phyloP scores from a whole-genome alignment of 2,888 invertebrate genomes.

The Drosophila glabriapex region DNA sequence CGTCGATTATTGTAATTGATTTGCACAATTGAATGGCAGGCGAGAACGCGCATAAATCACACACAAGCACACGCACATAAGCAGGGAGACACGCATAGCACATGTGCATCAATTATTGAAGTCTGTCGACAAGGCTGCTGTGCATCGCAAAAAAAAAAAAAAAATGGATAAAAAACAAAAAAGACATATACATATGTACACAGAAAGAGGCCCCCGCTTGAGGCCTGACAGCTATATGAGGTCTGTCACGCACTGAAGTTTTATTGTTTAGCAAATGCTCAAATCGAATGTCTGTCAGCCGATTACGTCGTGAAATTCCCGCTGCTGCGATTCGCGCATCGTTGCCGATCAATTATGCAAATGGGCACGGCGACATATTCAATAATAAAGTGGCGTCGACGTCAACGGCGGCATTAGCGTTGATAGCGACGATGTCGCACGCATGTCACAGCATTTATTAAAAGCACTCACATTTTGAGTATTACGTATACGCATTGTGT shows the following conservation, averaged over 20 bases:
- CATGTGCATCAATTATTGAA: constrained; percentile 71
- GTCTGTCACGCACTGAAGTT: constrained; percentile 61
- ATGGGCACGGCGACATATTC: constrained; percentile 72
- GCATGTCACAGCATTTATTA: constrained; percentile 76
- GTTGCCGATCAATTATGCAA: constrained; percentile 79
- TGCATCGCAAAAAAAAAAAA: constrained; percentile 29
- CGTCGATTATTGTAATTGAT: constrained; percentile 79
- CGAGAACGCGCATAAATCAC: constrained; percentile 76
- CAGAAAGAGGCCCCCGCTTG: not conserved
- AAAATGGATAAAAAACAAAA: constrained; percentile 6
- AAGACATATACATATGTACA: not conserved
- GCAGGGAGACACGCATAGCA: constrained; percentile 12
- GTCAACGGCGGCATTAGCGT: constrained; percentile 28
- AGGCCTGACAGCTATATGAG: not conserved
- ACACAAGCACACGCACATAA: constrained; percentile 27
- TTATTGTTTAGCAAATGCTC: constrained; percentile 63
- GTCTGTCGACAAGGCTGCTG: constrained; percentile 38
- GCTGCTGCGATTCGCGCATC: constrained; percentile 72
- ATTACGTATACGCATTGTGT: constrained; percentile 66
- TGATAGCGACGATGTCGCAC: constrained; percentile 50
- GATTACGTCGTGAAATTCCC: constrained; percentile 62
- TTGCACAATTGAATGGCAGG: constrained; percentile 76
- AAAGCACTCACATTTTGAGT: constrained; percentile 52
- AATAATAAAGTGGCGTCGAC: constrained; percentile 70
- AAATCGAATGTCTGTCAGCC: constrained; percentile 58